Conservation (phyloP, 2,888 invertebrate species). For the Salpingus planirostris region DNA sequence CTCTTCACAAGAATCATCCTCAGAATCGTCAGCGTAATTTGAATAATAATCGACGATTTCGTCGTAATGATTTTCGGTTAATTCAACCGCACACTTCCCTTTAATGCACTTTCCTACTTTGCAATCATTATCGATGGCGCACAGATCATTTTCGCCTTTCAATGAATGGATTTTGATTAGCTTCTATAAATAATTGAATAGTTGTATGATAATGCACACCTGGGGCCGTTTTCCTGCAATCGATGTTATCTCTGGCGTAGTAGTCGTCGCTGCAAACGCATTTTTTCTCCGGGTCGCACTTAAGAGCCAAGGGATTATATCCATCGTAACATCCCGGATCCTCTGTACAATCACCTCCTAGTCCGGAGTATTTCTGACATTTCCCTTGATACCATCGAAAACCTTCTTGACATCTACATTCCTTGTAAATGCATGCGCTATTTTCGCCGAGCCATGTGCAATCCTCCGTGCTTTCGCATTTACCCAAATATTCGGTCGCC, state of each 20-base stretch:
- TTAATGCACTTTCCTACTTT: no score
- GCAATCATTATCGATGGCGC: conserved; percentile 23
- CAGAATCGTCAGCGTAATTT: no score
- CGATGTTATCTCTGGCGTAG: conserved; percentile 20
- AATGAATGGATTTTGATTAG: no score
- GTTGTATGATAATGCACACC: no score
- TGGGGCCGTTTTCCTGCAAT: conserved; percentile 18
- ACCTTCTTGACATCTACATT: conserved; percentile 18
- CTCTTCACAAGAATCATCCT: conserved; percentile 12
- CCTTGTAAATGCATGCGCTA: conserved; percentile 17
- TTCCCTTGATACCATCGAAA: conserved; percentile 24
- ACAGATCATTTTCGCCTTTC: conserved; percentile 10
- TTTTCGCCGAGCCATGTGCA: conserved; percentile 23
- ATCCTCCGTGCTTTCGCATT: conserved; percentile 18
- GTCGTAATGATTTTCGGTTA: no score
- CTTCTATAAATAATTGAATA: no score
- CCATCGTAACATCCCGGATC: conserved; percentile 18
- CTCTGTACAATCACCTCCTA: conserved; percentile 17
- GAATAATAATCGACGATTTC: no score
- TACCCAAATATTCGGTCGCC: conserved; percentile 20
- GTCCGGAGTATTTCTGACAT: conserved; percentile 17
- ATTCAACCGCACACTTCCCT: no score
- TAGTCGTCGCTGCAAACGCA: conserved; percentile 21
- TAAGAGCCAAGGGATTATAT: conserved; percentile 19
- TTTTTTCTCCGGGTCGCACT: conserved; percentile 12